Evolutionary conservation across 2,888 invertebrate genomes (phyloP), one percentile per base, ranked within the genome.

Genomic region (Diarsia mendica): DNA sequence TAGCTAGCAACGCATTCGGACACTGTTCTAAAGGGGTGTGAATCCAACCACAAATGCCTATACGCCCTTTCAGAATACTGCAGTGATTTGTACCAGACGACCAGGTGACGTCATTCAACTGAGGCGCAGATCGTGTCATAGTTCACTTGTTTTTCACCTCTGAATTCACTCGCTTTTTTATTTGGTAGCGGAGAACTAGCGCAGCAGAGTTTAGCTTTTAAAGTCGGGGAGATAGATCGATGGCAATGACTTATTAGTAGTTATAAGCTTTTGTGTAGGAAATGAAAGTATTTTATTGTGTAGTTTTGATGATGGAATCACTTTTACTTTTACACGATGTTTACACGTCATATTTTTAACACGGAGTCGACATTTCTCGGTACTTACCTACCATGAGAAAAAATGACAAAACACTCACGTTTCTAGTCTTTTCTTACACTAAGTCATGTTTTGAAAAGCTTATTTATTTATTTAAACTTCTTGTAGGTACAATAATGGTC

Each of bases 61-160:
- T 84, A 48, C 69, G 66, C 39, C 79, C 39, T 69, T 66, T 63
- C n/a, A 53, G 84, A 80, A 69, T 67, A 3, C 65, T 33, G 23
- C 66, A 63, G 69, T 72, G 66, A 75, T 85, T 81, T 82, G 55
- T 63, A 81, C 23, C 60, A 46, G 48, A 28, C 58, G 63, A 81
- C n/a, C 63, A 49, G 44, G 44, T 58, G 68, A 67, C 72, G 72
- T 70, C 67, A 75, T 67, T 77, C 79, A 79, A 77, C 76, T 73
- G 79, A 67, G 55, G 53, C 46, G 60, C 67, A 68, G 67, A 79
- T 76, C 67, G 58, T 74, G 79, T 85, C 79, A 83, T 74, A 83
- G 75, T 79, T 85, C 79, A 72, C 68, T 79, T 75, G 75, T 79
- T 83, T 85, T 77, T 77, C 81, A 77, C 71, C 74, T 82, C 48